These are phyloP conservation scores for Epinephelus coioides DNA, from an alignment of 2,797 vertebrate genomes.

Conservation along the genomic window DNA sequence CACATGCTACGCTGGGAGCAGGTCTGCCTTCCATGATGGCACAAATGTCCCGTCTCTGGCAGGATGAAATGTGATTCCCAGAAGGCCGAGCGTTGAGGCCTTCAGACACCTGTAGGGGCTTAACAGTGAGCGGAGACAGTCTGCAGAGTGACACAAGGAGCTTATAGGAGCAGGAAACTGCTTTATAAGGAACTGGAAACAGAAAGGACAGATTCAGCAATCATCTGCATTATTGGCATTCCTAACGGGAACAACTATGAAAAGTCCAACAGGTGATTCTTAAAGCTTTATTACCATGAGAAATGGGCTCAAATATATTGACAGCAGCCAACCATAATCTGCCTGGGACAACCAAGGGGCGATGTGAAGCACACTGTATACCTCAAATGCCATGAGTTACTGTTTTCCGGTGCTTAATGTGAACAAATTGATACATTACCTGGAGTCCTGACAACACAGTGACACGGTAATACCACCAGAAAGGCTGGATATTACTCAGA, in stretches of 20 bases:
- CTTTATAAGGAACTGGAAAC: slow-evolving; percentile 52
- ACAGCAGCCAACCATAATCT: slow-evolving; percentile 12
- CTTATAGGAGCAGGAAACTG: slow-evolving; percentile 53
- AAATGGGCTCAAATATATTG: slow-evolving; percentile 4
- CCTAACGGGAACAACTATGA: slow-evolving; percentile 10
- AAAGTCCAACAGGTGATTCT: slow-evolving; percentile 30
- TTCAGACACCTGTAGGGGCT: slow-evolving; percentile 73
- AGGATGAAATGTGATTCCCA: slow-evolving; percentile 48
- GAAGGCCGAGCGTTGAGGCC: slow-evolving; percentile 42
- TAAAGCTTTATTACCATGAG: slow-evolving; percentile 26
- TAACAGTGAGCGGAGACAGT: slow-evolving; percentile 55
- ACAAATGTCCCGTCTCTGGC: slow-evolving; percentile 27
- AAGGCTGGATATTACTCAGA: slow-evolving; percentile 30
- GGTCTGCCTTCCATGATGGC: slow-evolving; percentile 42
- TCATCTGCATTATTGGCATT: slow-evolving; percentile 45
- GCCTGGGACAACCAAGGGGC: neutral
- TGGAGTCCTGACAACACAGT: slow-evolving; percentile 39
- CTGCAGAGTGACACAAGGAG: slow-evolving; percentile 44
- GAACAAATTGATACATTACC: slow-evolving; percentile 56
- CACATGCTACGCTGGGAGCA: neutral
- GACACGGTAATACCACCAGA: slow-evolving; percentile 25
- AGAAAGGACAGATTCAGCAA: slow-evolving; percentile 18
- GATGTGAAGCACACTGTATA: slow-evolving; percentile 3
- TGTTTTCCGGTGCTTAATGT: slow-evolving; percentile 26
- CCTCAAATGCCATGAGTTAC: slow-evolving; percentile 31